These are phyloP conservation scores for Litocranius walleri DNA, from an alignment of 2,113 vertebrate species.

Conservation along the genomic window DNA sequence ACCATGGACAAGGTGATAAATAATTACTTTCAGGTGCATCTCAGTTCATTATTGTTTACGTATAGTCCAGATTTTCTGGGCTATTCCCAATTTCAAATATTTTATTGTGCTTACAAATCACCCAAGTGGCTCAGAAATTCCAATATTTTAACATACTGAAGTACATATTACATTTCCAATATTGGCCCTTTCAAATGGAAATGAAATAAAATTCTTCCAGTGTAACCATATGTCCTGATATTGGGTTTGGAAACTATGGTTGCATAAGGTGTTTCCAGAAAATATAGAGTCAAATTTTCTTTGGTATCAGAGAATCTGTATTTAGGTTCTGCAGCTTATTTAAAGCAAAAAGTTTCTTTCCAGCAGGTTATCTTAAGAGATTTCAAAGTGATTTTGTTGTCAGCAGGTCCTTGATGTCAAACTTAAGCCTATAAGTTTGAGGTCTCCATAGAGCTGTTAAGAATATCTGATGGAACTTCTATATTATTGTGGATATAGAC, in stretches of 20 bases:
- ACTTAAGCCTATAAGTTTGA: neutral
- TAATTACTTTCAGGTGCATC: neutral
- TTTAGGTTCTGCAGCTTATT: constrained; percentile 3
- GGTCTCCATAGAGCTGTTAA: neutral
- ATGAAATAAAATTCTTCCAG: constrained; percentile 11
- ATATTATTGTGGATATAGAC: neutral
- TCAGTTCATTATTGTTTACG: neutral
- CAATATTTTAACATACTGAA: constrained; percentile 34
- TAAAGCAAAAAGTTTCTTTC: neutral
- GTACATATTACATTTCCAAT: neutral
- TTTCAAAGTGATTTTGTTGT: constrained; percentile 15
- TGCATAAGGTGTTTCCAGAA: constrained; percentile 2
- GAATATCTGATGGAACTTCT: neutral
- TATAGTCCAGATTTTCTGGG: neutral
- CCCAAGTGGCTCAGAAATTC: neutral
- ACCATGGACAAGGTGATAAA: neutral
- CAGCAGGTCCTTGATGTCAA: neutral
- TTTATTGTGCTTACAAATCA: neutral
- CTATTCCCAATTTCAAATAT: neutral
- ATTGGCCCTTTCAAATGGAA: constrained; percentile 33
- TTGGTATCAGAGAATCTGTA: neutral
- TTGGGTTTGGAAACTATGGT: neutral
- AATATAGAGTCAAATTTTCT: neutral
- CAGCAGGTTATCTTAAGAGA: neutral
- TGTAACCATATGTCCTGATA: neutral